Evolutionary conservation across 2,888 invertebrate species (phyloP).

Genomic region (Apantesis nais): DNA sequence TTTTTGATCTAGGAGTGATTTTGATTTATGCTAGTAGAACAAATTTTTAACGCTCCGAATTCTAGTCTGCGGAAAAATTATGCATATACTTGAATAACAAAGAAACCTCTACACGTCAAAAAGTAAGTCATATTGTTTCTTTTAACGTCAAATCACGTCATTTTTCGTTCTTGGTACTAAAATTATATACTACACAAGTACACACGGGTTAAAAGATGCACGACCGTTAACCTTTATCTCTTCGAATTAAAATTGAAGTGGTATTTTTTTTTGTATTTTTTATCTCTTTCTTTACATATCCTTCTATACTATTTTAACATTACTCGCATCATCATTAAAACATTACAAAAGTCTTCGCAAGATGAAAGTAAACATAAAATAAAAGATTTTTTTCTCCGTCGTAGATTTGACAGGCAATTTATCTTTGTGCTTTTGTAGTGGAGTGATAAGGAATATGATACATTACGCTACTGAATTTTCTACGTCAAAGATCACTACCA

Average conservation of each 20-base stretch:
- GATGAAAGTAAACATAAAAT: not conserved
- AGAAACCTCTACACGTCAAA: not conserved
- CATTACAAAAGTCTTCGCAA: not conserved
- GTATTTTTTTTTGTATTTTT: not conserved
- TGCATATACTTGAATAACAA: not conserved
- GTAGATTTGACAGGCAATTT: not conserved
- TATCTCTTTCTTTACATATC: not conserved
- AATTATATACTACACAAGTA: not conserved
- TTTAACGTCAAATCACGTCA: not conserved
- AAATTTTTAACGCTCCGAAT: not conserved
- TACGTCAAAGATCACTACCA: not conserved
- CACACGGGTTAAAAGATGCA: not conserved
- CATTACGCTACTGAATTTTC: not conserved
- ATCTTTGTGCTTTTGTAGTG: conserved; percentile 4
- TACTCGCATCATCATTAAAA: not conserved
- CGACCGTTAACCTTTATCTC: too few relatives aligned
- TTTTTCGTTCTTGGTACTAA: not conserved
- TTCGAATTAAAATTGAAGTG: not conserved
- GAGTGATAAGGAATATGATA: conserved; percentile 6
- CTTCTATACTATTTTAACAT: not conserved
- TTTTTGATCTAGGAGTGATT: too few relatives aligned
- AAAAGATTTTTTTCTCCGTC: conserved; percentile 2
- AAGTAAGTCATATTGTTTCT: not conserved
- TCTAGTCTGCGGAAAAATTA: not conserved
- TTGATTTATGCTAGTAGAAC: not conserved